Evolutionary conservation across 2,888 invertebrate genomes (phyloP).

Genomic region (Callosobruchus maculatus): DNA sequence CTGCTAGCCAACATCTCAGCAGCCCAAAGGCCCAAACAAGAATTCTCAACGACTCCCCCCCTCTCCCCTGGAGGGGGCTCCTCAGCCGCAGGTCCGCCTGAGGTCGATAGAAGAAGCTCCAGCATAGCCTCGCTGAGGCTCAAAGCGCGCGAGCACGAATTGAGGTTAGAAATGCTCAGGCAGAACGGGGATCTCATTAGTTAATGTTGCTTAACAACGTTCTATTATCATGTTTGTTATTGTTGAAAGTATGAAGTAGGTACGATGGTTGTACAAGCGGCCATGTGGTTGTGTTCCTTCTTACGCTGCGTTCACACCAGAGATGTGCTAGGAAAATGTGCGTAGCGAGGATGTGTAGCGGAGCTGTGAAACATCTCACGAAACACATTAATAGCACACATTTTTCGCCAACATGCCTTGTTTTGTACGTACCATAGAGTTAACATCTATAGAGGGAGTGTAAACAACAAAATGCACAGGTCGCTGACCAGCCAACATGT

Average conservation of each 20-base stretch:
- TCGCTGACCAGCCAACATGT: too few species aligned
- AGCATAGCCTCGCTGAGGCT: slow-evolving; percentile 84
- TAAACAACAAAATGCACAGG: too few species aligned
- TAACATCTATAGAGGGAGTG: too few species aligned
- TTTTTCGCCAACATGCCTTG: too few species aligned
- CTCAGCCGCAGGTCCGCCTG: slow-evolving; percentile 53
- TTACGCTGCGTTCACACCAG: too few species aligned
- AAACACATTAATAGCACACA: too few species aligned
- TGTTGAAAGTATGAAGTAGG: not conserved
- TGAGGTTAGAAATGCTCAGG: slow-evolving; percentile 76
- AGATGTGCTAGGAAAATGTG: too few species aligned
- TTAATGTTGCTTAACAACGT: slow-evolving; percentile 50
- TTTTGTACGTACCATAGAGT: too few species aligned
- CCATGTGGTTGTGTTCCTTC: too few species aligned
- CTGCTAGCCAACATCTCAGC: slow-evolving; percentile 76
- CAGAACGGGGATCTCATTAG: slow-evolving; percentile 78
- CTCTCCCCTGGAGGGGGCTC: slow-evolving; percentile 52
- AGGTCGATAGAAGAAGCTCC: slow-evolving; percentile 78
- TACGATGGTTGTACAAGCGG: not conserved
- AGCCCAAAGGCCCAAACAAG: slow-evolving; percentile 56
- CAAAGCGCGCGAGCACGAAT: slow-evolving; percentile 86
- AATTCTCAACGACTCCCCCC: slow-evolving; percentile 53
- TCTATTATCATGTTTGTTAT: not conserved
- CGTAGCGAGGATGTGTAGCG: too few species aligned
- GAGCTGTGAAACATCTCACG: too few species aligned